Conservation (phyloP, 2,888 invertebrate genomes). For the Tortricodes alternella region DNA sequence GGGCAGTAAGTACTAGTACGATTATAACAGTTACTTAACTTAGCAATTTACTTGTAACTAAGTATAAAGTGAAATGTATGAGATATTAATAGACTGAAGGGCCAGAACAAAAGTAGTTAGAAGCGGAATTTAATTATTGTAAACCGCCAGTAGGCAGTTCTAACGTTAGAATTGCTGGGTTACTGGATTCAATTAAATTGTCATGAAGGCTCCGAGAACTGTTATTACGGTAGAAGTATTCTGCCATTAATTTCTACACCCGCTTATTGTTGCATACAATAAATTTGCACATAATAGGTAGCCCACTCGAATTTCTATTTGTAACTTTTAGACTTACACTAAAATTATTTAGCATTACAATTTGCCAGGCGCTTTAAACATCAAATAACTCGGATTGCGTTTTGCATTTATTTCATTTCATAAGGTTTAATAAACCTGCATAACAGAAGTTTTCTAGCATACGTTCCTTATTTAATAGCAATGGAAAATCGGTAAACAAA, state of each 20-base stretch:
- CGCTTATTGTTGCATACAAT: conserved; percentile 39
- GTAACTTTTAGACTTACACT: conserved; percentile 22
- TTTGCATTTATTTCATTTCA: conserved; percentile 16
- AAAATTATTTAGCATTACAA: conserved; percentile 14
- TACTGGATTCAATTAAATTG: conserved; percentile 63
- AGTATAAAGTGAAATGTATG: conserved; percentile 65
- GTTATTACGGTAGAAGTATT: conserved; percentile 51
- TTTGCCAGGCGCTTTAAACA: conserved; percentile 24
- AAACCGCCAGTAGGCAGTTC: conserved; percentile 40
- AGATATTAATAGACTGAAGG: conserved; percentile 64
- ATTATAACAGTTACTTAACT: conserved; percentile 65
- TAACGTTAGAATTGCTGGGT: conserved; percentile 50
- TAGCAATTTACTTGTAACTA: conserved; percentile 67
- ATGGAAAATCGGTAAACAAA: conserved; percentile 1
- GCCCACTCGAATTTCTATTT: conserved; percentile 33
- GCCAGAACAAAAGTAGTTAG: conserved; percentile 59
- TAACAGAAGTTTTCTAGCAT: background rate
- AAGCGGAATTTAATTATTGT: conserved; percentile 56
- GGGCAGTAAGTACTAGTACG: conserved; percentile 41
- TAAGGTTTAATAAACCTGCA: background rate
- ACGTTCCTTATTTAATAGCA: background rate
- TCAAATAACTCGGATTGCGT: conserved; percentile 18
- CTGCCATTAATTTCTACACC: conserved; percentile 47
- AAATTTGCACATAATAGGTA: conserved; percentile 42
- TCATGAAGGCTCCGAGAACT: conserved; percentile 52